Evolutionary conservation across 2,113 vertebrate species (phyloP).

Genomic region (Myotis davidii): DNA sequence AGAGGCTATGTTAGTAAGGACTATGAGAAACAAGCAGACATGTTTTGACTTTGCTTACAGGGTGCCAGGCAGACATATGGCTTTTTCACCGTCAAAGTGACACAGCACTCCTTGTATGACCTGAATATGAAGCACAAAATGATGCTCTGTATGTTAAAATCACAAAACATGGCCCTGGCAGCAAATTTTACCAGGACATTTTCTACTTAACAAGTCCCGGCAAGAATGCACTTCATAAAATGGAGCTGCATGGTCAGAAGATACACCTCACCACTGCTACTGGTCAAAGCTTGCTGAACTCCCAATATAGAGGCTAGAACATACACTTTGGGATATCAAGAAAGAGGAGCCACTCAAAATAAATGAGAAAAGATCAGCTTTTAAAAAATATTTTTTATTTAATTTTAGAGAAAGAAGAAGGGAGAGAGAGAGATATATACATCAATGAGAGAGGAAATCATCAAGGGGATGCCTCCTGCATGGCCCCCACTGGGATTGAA

Average conservation of each 20-base stretch:
- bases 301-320: not conserved
- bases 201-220: not conserved
- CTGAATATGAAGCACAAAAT: not conserved
- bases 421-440: too few relatives aligned
- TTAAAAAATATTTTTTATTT: too few relatives aligned
- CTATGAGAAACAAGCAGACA: not conserved
- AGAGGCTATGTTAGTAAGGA: not conserved
- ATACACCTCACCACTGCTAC: not conserved
- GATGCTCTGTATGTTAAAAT: not conserved
- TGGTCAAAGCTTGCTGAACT: not conserved
- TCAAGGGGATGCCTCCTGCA: too few relatives aligned
- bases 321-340: not conserved
- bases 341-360: not conserved
- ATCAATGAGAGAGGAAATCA: too few relatives aligned
- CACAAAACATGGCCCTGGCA: not conserved
- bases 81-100: not conserved
- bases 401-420: too few relatives aligned
- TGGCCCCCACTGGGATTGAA: too few relatives aligned
- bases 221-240: not conserved
- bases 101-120: not conserved
- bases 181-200: not conserved
- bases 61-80: not conserved
- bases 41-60: not conserved
- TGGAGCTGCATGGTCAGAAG: not conserved
- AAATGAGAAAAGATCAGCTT: not conserved